These are phyloP conservation scores for Athripsodes cinereus DNA, from an alignment of 2,888 invertebrate genomes.

Conservation along the genomic window DNA sequence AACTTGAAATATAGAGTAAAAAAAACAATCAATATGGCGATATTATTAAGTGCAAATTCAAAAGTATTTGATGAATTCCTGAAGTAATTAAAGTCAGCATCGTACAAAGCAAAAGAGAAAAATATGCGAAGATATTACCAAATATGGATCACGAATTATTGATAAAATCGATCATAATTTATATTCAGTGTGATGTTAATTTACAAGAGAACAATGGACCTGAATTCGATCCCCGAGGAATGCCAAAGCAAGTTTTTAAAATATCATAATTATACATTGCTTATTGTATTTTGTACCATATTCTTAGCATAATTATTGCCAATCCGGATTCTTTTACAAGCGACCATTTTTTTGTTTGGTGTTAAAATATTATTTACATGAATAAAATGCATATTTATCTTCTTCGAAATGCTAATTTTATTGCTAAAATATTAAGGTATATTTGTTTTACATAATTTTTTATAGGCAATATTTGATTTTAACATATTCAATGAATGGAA, in stretches of 20 bases:
- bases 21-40: too few relatives aligned
- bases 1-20: too few relatives aligned
- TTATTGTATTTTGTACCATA: background rate
- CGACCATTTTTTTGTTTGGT: background rate
- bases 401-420: background rate
- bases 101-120: too few relatives aligned
- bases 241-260: background rate
- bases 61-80: too few relatives aligned
- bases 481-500: too few relatives aligned
- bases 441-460: background rate
- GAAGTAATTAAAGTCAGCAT: too few relatives aligned
- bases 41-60: too few relatives aligned
- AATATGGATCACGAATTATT: too few relatives aligned
- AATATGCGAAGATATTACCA: too few relatives aligned
- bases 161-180: too few relatives aligned
- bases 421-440: background rate
- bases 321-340: background rate
- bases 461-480: too few relatives aligned
- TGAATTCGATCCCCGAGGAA: background rate
- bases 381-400: background rate
- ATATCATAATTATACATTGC: background rate
- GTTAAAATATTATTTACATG: background rate
- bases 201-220: background rate
- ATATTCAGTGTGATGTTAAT: background rate
- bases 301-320: background rate